Base-by-base conservation (phyloP, 2,888 invertebrate genomes). In the Elysia crispata region DNA sequence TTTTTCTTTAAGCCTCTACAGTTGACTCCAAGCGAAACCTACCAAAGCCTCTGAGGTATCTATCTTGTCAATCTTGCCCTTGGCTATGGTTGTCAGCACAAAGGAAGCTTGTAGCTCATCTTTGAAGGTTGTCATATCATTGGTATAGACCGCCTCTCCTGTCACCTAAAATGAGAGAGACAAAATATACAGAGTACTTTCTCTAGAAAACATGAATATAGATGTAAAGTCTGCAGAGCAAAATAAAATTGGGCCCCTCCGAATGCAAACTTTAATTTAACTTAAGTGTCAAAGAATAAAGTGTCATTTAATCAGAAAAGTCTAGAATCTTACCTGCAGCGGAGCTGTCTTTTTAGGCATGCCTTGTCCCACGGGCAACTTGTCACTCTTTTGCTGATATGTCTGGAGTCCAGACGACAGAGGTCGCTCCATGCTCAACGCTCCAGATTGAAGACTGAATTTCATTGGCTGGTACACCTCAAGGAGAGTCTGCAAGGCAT, bases 101-200 rank as follows among this genome's bases (percentile, higher is more conserved):
- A 96, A 95, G 13, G 95, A 94, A 25, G 94, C 96, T 90, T 93
- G 95, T 0, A 96, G 93, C 92, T 97, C 95, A 83, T 94, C 93
- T 0, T 93, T 93, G 77, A 78, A 79, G 6, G n/a, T 75, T 0
- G 86, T 85, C 15, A 86, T 92, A 90, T 97, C 97, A 88, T 95
- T 95, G 31, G 95, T 93, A 91, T 95, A 97, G 76, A 94, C 94
- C 0, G 96, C 96, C 91, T 96, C 96, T 0, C 97, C 97, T 86
- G 88, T 82, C 5, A 86, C 83, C 87, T 87, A 76, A 5, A 75
- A 11, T 30, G 62, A 62, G 18, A n/a, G n/a, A 49, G n/a, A 1
- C n/a, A 6, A 28, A 11, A 41, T 31, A 33, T 31, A 20, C 5
- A 6, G 41, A 11, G 41, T 41, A 11, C 11, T 41, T n/a, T n/a